phyloP scores from a whole-genome alignment of 2,888 invertebrate genomes.

The Oconnorella tubifera region DNA sequence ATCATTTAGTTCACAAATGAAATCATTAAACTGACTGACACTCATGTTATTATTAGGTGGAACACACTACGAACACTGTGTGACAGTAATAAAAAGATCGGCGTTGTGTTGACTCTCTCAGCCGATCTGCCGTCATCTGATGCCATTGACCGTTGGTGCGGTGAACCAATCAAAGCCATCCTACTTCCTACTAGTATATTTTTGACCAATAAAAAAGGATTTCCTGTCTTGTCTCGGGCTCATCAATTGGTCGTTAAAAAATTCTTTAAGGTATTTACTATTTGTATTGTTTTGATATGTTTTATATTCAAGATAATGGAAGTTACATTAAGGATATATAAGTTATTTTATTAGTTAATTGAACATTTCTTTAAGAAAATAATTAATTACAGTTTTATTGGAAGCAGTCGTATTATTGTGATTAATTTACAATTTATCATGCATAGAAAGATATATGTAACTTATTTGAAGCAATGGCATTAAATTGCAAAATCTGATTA shows the following conservation, averaged over 20 bases:
- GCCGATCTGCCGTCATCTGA: slow-evolving; percentile 71
- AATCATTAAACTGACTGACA: too few relatives aligned
- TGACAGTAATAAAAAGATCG: slow-evolving; percentile 60
- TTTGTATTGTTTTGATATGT: background rate
- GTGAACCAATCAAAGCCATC: slow-evolving; percentile 85
- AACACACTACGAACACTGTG: slow-evolving; percentile 60
- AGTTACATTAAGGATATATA: too few relatives aligned
- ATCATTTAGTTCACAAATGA: too few relatives aligned
- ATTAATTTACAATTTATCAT: too few relatives aligned
- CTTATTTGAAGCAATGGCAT: too few relatives aligned
- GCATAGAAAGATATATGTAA: too few relatives aligned
- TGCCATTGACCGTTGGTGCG: slow-evolving; percentile 75
- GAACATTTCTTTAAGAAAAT: too few relatives aligned
- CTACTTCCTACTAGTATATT: slow-evolving; percentile 78
- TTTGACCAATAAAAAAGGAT: slow-evolving; percentile 81
- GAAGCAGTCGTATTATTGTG: too few relatives aligned
- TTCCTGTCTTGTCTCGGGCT: slow-evolving; percentile 72
- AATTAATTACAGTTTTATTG: too few relatives aligned
- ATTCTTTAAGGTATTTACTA: slow-evolving; percentile 57
- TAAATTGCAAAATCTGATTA: too few relatives aligned
- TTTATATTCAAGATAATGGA: background rate
- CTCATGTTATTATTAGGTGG: too few relatives aligned
- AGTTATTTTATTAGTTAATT: too few relatives aligned
- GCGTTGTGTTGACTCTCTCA: slow-evolving; percentile 75
- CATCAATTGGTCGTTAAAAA: slow-evolving; percentile 69